Evolutionary conservation across 2,888 invertebrate genomes (phyloP).

Genomic region (Mechanitis mazaeus): DNA sequence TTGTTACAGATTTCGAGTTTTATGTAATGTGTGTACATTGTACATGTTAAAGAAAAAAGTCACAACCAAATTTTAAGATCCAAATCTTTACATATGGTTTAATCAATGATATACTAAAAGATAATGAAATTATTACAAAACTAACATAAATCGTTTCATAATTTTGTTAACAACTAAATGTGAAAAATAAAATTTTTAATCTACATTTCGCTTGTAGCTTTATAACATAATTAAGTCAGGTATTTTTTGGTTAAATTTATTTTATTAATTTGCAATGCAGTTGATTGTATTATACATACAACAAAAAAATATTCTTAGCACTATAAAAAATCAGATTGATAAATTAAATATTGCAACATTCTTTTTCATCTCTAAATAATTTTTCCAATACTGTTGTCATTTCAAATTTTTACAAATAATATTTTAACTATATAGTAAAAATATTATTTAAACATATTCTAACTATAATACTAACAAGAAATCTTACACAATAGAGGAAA

Average conservation of each 20-base stretch:
- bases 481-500: background rate
- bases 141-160: background rate
- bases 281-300: slow-evolving; percentile 5
- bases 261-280: background rate
- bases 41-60: background rate
- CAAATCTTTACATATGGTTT: background rate
- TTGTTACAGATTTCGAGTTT: background rate
- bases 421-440: background rate
- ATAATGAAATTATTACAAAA: background rate
- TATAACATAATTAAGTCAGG: background rate
- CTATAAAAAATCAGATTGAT: background rate
- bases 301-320: background rate
- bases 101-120: background rate
- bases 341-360: background rate
- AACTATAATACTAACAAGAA: background rate
- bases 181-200: background rate
- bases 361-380: background rate
- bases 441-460: slow-evolving; percentile 2
- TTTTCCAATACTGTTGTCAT: slow-evolving; percentile 1
- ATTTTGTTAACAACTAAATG: slow-evolving; percentile 1
- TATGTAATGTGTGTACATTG: background rate
- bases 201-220: background rate
- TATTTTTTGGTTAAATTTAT: slow-evolving; percentile 1
- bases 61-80: slow-evolving; percentile 6
- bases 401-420: background rate